Base-by-base conservation (phyloP, 2,797 vertebrate species). In the Dryobates pubescens region DNA sequence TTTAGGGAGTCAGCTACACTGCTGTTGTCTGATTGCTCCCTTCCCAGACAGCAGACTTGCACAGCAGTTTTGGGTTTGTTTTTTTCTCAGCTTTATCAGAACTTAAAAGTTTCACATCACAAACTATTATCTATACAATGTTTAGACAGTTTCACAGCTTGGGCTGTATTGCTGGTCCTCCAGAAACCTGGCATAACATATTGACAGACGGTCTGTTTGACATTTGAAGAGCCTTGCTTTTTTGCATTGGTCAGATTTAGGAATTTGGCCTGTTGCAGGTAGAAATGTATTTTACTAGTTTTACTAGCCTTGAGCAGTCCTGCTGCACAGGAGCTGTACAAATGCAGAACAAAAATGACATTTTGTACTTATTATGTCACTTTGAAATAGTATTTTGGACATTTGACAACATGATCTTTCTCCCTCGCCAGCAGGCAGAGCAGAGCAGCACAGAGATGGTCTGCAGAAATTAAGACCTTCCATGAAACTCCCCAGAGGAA, bases 311-410 rank as follows among this genome's bases (percentile, higher is more conserved):
- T 7, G 27, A 80, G 23, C 58, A 71, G 19, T 13, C 49, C 72
- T 61, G 54, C 86, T 79, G 61, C 70, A 80, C 64, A 76, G 30
- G 17, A 85, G 54, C 41, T 90, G 61, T 26, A 84, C 53, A 88
- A 92, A 72, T 14, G 34, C 45, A 77, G 72, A 94, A 67, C 27
- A 91, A 76, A 90, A 58, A 91, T 5, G 67, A 29, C 10, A n/a
- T 20, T 51, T 77, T 45, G 9, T 38, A 34, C 32, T 78, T 73
- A 86, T 89, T 68, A 38, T 38, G 81, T 23, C 36, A 54, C 53
- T 89, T 89, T 45, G 64, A 93, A 94, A 78, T 7, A 59, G 69
- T 19, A 38, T 81, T 85, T 92, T 73, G 54, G 82, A 47, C 27
- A 54, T 38, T 19, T 58, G 36, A 82, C 71, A 64, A 34, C 6